A percentile compares a stretch with the other conserved stretches of the same genome.
These are phyloP conservation scores for Habropoda laboriosa DNA, from an alignment of 1,140 invertebrate genomes.

Conservation along the genomic window DNA sequence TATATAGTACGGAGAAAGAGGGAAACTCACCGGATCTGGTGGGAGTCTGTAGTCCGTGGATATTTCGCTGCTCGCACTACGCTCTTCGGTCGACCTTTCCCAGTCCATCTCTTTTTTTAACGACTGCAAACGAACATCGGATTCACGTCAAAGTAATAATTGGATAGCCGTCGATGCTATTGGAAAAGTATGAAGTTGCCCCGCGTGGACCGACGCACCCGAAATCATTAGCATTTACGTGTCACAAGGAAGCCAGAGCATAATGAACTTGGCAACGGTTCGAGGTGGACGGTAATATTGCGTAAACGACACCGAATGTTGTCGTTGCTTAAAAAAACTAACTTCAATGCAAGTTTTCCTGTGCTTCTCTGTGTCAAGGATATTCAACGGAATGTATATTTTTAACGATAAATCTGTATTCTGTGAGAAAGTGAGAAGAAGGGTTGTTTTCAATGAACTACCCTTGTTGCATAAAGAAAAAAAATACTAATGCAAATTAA, in stretches of 20 bases:
- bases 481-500: no score
- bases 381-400: no score
- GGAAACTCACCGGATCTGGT: constrained; percentile 90
- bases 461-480: no score
- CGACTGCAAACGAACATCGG: constrained; percentile 84
- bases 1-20: constrained; percentile 41
- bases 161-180: constrained; percentile 22
- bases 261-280: background rate
- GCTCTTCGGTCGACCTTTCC: constrained; percentile 89
- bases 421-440: no score
- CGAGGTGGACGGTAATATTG: background rate
- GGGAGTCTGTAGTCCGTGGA: constrained; percentile 89
- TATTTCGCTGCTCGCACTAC: constrained; percentile 87
- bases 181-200: background rate
- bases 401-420: no score
- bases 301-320: background rate
- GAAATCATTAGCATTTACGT: background rate
- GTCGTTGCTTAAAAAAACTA: no score
- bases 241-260: background rate
- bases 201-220: background rate
- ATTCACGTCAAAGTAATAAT: constrained; percentile 58
- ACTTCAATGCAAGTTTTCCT: no score
- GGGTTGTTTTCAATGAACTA: no score
- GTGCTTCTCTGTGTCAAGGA: no score
- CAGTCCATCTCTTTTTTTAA: constrained; percentile 94